A percentile compares a stretch with the other conserved stretches of the same genome.
Evolutionary conservation across 2,888 invertebrate species (phyloP).

Genomic region (Zelleria hepariella): DNA sequence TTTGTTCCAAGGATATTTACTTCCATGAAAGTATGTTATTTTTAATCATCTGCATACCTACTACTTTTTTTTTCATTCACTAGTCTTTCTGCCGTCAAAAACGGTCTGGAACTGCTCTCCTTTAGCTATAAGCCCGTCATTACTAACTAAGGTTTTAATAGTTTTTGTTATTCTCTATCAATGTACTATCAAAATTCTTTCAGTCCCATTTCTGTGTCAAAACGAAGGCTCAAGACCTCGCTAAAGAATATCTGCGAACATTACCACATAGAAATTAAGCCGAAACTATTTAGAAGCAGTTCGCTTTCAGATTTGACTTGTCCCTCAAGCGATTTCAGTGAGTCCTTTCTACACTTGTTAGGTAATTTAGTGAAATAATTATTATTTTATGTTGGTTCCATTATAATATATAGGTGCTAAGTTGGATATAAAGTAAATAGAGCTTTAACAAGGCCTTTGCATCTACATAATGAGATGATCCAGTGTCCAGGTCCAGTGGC

Average conservation of each 20-base stretch:
- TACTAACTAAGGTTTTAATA: no score
- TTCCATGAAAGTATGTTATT: neutral
- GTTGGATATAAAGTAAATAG: no score
- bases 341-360: constrained; percentile 18
- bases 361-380: constrained; percentile 20
- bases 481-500: no score
- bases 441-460: no score
- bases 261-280: constrained; percentile 58
- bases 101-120: no score
- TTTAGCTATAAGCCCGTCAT: no score
- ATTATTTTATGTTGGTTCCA: no score
- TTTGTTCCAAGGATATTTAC: neutral
- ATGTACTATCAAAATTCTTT: no score
- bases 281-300: constrained; percentile 44
- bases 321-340: constrained; percentile 47
- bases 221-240: constrained; percentile 29
- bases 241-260: constrained; percentile 41
- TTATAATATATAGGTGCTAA: no score
- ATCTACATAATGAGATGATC: no score
- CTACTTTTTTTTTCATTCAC: neutral
- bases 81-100: constrained; percentile 11
- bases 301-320: constrained; percentile 50
- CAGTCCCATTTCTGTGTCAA: constrained; percentile 23
- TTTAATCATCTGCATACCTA: neutral
- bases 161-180: no score